Evolutionary conservation across 2,888 invertebrate genomes (phyloP).

Genomic region (Lucinisca nassula): DNA sequence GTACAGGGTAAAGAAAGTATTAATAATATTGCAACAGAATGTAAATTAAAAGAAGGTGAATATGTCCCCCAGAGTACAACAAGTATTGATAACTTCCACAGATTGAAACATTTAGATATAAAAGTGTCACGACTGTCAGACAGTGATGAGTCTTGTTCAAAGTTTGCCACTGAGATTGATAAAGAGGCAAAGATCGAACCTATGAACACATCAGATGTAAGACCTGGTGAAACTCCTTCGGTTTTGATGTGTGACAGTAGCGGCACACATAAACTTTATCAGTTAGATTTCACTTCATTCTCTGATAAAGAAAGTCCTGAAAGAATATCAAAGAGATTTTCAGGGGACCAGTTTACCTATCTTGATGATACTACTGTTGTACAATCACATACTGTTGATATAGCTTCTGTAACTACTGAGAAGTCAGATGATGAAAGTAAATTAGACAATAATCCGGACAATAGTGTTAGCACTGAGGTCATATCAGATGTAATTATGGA

Average conservation of each 20-base stretch:
- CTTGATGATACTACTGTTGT: slow-evolving; percentile 1
- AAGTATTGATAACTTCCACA: slow-evolving; percentile 56
- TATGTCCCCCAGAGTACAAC: slow-evolving; percentile 36
- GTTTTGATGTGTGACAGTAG: background rate
- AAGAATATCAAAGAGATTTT: background rate
- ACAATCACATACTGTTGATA: background rate
- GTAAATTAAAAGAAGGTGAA: background rate
- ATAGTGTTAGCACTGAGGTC: no score
- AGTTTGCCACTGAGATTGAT: background rate
- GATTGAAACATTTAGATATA: slow-evolving; percentile 29
- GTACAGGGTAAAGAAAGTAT: background rate
- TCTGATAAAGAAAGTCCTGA: background rate
- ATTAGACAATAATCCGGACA: no score
- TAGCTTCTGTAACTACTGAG: background rate
- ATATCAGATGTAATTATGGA: no score
- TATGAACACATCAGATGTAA: background rate
- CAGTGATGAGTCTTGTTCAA: slow-evolving; percentile 46
- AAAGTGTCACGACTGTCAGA: slow-evolving; percentile 47
- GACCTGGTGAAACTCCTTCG: background rate
- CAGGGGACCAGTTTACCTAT: background rate
- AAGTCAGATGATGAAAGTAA: background rate
- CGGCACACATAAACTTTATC: background rate
- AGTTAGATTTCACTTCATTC: background rate
- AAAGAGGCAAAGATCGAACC: background rate
- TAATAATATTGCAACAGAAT: background rate